These are phyloP conservation scores for Acrobasis repandana DNA, from an alignment of 2,888 invertebrate genomes.

Conservation along the genomic window DNA sequence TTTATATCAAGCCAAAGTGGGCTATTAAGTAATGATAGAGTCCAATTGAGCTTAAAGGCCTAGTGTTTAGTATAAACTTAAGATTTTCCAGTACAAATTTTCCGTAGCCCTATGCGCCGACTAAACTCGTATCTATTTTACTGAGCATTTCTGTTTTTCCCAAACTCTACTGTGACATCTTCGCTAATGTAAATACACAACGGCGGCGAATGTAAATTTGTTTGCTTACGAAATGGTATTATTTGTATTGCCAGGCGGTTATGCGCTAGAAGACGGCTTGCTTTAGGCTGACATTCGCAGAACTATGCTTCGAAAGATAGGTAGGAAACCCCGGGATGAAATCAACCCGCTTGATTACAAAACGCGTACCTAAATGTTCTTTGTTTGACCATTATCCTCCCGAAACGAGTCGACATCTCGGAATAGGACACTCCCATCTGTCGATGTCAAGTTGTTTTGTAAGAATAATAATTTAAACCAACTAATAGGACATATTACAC, in stretches of 20 bases:
- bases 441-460: no score
- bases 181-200: constrained; percentile 59
- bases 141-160: constrained; percentile 32
- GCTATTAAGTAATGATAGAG: neutral
- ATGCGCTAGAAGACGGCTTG: constrained; percentile 55
- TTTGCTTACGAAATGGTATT: constrained; percentile 42
- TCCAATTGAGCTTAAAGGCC: neutral
- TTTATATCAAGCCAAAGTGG: neutral
- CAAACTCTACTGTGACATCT: constrained; percentile 36
- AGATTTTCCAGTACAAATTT: constrained; percentile 19
- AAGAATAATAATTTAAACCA: no score
- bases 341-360: no score
- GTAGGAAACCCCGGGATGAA: no score
- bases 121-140: constrained; percentile 36
- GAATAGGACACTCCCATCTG: no score
- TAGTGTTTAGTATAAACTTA: neutral
- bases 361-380: no score
- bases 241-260: constrained; percentile 38
- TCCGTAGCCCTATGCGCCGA: constrained; percentile 30
- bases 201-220: constrained; percentile 49
- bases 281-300: constrained; percentile 34
- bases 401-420: no score
- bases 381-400: no score
- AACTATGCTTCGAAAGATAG: constrained; percentile 2
- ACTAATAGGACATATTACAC: no score